Evolutionary conservation across 2,797 vertebrate species (phyloP).

Genomic region (Cercopithecus neglectus): DNA sequence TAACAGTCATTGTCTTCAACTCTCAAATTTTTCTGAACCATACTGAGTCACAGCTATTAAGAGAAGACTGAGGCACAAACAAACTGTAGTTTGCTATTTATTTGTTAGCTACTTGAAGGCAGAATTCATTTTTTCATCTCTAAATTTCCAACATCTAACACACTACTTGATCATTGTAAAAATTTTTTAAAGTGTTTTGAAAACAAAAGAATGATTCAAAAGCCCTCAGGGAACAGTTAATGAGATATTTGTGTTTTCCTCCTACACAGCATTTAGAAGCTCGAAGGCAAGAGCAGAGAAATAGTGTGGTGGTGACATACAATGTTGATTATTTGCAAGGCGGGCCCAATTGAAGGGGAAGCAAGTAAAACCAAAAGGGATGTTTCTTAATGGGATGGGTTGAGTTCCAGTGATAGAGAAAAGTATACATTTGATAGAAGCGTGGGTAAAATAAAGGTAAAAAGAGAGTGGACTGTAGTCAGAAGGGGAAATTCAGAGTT

Average conservation of each 20-base stretch:
- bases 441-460: background rate
- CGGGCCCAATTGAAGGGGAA: background rate
- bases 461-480: background rate
- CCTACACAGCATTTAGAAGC: background rate
- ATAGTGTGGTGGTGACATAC: background rate
- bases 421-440: background rate
- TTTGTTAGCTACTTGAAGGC: background rate
- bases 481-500: background rate
- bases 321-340: background rate
- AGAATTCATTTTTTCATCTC: conserved; percentile 12
- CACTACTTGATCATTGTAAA: background rate
- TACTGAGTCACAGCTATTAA: background rate
- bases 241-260: conserved; percentile 5
- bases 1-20: background rate
- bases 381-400: background rate
- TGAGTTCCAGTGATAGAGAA: background rate
- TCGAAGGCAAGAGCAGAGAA: background rate
- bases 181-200: background rate
- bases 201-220: conserved; percentile 26
- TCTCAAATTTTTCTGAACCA: background rate
- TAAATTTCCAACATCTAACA: background rate
- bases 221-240: background rate
- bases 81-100: background rate
- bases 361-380: background rate
- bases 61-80: background rate